These are phyloP conservation scores for Meghimatium bilineatum DNA, from an alignment of 2,888 invertebrate genomes.

Conservation along the genomic window DNA sequence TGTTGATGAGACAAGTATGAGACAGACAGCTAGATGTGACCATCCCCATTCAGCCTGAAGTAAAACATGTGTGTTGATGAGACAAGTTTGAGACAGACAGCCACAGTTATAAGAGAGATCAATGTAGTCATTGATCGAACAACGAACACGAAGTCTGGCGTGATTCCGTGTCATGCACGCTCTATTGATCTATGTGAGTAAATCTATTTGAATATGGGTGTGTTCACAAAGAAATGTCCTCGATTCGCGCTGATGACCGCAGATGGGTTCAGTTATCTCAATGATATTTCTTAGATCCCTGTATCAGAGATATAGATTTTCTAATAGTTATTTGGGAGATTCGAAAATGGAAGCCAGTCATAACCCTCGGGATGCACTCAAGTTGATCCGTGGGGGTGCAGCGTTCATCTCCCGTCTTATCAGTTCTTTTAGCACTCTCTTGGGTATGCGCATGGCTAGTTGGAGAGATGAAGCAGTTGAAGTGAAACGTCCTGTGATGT, in stretches of 20 bases:
- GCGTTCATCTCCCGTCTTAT: conserved; percentile 22
- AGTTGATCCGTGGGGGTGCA: neutral
- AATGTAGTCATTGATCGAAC: no score
- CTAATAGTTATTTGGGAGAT: neutral
- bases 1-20: no score
- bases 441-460: neutral
- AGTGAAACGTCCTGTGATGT: neutral
- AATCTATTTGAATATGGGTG: neutral
- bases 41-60: no score
- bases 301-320: neutral
- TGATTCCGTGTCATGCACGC: neutral
- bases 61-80: no score
- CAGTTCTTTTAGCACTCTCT: conserved; percentile 17
- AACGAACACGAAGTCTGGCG: no score
- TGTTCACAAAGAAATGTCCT: neutral
- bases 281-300: neutral
- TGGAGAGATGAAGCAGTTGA: conserved; percentile 18
- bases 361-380: neutral
- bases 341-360: conserved; percentile 15
- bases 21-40: no score
- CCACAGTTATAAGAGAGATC: no score
- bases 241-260: neutral
- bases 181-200: neutral
- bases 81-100: no score
- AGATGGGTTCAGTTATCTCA: neutral